Base-by-base conservation (phyloP, 2,113 vertebrate species). In the Corythornis cristatus region DNA sequence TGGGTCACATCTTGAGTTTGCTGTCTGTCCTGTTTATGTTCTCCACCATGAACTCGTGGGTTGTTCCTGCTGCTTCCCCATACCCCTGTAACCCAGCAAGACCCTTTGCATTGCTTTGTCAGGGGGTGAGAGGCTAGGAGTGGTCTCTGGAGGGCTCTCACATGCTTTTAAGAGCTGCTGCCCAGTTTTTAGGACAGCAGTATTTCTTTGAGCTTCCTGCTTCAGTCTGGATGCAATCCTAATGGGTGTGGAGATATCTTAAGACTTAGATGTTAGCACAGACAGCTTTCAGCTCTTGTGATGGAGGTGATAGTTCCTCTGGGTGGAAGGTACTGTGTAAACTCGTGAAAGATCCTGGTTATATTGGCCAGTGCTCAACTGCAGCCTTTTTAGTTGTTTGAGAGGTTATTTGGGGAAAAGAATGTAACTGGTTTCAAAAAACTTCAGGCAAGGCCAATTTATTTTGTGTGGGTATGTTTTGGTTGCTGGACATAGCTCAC, bases 201-300 rank as follows among this genome's bases (percentile, higher is more conserved):
- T 50, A 18, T 71, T 40, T 83, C 14, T 37, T 73, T 91, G 75
- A 84, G 79, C 86, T 95, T 92, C 42, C 60, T 80, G 56, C 46
- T 74, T 91, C 8, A 4, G 40, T 74, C 84, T 94, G 89, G 71
- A 88, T 14, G 3, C 51, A 62, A 21, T 91, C 68, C 90, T 94
- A 77, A 91, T 82, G 87, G 87, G 85, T 83, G 71, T 73, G 58
- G 67, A 83, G 84, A 76, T 71, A 19, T 92, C 58, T 88, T 85
- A 48, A 83, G 88, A 70, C 62, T 94, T 51, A 80, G 72, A 74
- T 87, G 84, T 91, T 84, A 28, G 23, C 89, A 66, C 54, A 91
- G 62, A 25, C 71, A 89, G 84, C 78, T 92, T 83, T 93, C 79
- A 37, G 67, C 68, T 88, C 72, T 37, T 80, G 73, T 2, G 22